Conservation (phyloP, 2,888 invertebrate genomes). For the Branchellion lobata region DNA sequence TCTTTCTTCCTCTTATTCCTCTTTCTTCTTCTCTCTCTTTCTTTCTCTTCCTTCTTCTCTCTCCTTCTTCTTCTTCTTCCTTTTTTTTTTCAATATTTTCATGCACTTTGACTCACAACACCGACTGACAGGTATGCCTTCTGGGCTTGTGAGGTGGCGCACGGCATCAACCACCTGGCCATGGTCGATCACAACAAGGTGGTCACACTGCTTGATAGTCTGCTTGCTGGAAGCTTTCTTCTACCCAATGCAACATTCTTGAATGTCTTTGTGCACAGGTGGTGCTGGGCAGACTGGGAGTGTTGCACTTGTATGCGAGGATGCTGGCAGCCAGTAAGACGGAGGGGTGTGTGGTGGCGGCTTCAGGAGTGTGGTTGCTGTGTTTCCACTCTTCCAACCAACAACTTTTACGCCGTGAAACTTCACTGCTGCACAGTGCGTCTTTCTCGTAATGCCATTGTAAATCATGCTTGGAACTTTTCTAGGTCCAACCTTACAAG, state of each 20-base stretch:
- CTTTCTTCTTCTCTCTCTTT: no score
- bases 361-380: conserved; percentile 58
- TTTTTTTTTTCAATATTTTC: no score
- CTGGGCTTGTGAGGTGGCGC: conserved; percentile 56
- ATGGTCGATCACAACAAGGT: conserved; percentile 52
- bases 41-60: no score
- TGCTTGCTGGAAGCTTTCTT: no score
- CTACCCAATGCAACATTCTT: no score
- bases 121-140: conserved; percentile 57
- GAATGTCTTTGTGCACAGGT: no score
- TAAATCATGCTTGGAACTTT: background rate
- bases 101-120: no score
- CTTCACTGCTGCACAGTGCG: conserved; percentile 56
- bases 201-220: no score
- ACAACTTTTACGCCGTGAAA: conserved; percentile 53
- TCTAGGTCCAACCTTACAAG: background rate
- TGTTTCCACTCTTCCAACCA: conserved; percentile 57
- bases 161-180: conserved; percentile 54
- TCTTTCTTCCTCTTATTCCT: no score
- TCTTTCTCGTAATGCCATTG: background rate
- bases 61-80: no score
- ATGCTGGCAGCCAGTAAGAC: conserved; percentile 54
- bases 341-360: conserved; percentile 55
- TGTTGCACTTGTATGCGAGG: conserved; percentile 49
- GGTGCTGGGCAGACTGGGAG: conserved; percentile 48